A percentile compares a stretch with the other conserved stretches of the same genome.
Conservation (phyloP, 92 coral and sea anemone genomes). For the Chrysogorgia sp. region DNA sequence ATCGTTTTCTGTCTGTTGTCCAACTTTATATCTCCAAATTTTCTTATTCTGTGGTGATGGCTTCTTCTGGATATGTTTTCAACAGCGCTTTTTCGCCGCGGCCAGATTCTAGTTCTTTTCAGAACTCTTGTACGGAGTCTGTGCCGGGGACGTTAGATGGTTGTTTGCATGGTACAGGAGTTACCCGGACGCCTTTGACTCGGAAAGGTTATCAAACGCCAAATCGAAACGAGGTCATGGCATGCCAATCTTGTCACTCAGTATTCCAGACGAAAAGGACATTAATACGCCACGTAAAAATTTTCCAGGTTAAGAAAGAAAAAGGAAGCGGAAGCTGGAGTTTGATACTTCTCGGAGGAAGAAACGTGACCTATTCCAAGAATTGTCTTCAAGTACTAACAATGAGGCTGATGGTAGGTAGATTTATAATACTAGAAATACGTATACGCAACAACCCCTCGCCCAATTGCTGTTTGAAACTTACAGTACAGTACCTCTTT, state of each 20-base stretch:
- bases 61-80: not conserved
- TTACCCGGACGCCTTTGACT: slow-evolving; percentile 1
- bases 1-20: not conserved
- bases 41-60: not conserved
- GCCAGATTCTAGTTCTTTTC: slow-evolving; percentile 5
- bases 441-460: too few species aligned
- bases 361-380: not conserved
- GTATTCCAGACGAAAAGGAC: not conserved
- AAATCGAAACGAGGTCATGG: not conserved
- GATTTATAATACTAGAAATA: too few species aligned
- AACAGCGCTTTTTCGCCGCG: not conserved
- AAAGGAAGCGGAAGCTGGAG: slow-evolving; percentile 2
- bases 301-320: not conserved
- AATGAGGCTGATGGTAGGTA: not conserved
- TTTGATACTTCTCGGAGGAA: not conserved
- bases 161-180: not conserved
- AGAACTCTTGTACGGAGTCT: slow-evolving; percentile 1
- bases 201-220: not conserved
- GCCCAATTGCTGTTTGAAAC: too few species aligned
- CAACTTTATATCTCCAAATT: not conserved
- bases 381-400: not conserved
- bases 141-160: not conserved
- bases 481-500: too few species aligned
- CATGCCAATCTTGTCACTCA: not conserved
- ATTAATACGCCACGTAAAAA: not conserved